Conservation (phyloP, 2,797 vertebrate genomes). For the Chaetodon trifasciatus region DNA sequence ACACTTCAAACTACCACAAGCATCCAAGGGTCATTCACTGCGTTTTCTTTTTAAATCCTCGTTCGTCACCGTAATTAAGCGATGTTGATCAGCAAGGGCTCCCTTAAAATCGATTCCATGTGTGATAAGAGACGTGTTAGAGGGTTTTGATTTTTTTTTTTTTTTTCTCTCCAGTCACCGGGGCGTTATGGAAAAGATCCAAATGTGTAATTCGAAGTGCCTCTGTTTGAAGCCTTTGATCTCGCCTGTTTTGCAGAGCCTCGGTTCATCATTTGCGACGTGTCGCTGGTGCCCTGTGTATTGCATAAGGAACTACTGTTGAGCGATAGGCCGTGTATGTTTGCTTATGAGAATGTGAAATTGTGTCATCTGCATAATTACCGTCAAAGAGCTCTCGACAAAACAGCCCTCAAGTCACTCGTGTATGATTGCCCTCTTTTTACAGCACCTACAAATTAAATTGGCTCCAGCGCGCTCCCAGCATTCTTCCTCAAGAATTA, state of each 20-base stretch:
- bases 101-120: constrained; percentile 87
- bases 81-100: constrained; percentile 82
- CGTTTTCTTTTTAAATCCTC: constrained; percentile 86
- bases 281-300: constrained; percentile 79
- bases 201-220: constrained; percentile 90
- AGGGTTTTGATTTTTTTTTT: constrained; percentile 60
- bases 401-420: constrained; percentile 78
- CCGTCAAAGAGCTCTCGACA: constrained; percentile 76
- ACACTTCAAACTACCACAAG: constrained; percentile 51
- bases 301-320: constrained; percentile 77
- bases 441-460: constrained; percentile 68
- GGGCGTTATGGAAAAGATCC: constrained; percentile 88
- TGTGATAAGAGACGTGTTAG: constrained; percentile 86
- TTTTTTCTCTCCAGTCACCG: constrained; percentile 80
- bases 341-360: constrained; percentile 80
- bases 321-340: constrained; percentile 80
- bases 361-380: constrained; percentile 87
- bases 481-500: constrained; percentile 25
- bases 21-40: constrained; percentile 84
- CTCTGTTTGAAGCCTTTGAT: constrained; percentile 91
- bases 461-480: constrained; percentile 45
- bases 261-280: constrained; percentile 81
- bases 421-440: constrained; percentile 73
- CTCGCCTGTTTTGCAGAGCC: constrained; percentile 81
- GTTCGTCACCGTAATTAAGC: constrained; percentile 84